Percentiles rank a stretch among this genome's conserved stretches.
phyloP scores from a whole-genome alignment of 92 coral and sea anemone genomes.

The Phenganax marumi region DNA sequence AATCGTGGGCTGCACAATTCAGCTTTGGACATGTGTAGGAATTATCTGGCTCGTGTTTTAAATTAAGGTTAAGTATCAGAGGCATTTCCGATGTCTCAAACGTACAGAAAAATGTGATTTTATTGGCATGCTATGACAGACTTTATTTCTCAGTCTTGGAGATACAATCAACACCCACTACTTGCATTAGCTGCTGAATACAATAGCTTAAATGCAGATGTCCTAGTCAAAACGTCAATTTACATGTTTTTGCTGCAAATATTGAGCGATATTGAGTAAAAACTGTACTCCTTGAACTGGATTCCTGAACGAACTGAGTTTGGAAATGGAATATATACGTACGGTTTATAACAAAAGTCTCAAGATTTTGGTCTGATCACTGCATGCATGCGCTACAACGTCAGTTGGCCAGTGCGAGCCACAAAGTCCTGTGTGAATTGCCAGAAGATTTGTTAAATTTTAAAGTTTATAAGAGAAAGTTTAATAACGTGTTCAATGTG shows the following conservation, averaged over 20 bases:
- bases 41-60: not conserved
- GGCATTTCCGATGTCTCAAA: conserved; percentile 3
- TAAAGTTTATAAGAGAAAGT: no score
- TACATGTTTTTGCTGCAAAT: not conserved
- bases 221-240: not conserved
- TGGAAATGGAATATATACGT: not conserved
- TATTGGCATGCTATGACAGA: not conserved
- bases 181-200: conserved; percentile 28
- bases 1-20: not conserved
- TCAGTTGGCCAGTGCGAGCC: no score
- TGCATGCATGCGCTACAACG: not conserved
- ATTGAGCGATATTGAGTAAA: not conserved
- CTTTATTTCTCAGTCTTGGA: not conserved
- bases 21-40: not conserved
- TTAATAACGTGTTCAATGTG: no score
- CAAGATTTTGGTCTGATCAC: not conserved
- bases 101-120: not conserved
- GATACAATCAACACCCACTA: conserved; percentile 25
- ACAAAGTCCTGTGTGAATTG: no score
- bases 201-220: conserved; percentile 37
- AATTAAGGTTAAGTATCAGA: not conserved
- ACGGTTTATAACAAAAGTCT: not conserved
- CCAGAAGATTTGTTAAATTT: no score
- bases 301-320: not conserved
- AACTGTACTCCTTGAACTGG: not conserved